Evolutionary conservation across 2,113 vertebrate species (phyloP).

Genomic region (Neopipo cinnamomea): DNA sequence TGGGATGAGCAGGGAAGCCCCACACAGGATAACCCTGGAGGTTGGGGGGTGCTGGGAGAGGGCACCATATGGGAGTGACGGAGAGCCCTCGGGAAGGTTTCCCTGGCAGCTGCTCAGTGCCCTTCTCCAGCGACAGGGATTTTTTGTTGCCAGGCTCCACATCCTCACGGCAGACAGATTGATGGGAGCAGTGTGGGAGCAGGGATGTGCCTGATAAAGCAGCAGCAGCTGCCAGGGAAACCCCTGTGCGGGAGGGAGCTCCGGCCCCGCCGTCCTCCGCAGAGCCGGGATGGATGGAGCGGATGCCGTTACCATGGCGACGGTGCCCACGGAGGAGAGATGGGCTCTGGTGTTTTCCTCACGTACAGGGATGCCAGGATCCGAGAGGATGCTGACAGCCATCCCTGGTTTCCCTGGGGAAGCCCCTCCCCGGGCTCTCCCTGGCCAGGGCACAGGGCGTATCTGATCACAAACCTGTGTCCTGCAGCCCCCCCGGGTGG

Average conservation of each 20-base stretch:
- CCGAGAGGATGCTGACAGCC: neutral
- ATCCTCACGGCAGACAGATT: accelerated
- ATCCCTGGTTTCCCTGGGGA: neutral
- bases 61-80: accelerated
- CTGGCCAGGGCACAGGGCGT: neutral
- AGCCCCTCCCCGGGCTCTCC: neutral
- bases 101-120: neutral
- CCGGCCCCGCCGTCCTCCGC: neutral
- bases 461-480: neutral
- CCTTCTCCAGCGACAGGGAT: neutral
- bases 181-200: accelerated
- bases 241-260: neutral
- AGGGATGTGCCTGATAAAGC: neutral
- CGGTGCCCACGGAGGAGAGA: neutral
- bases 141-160: neutral
- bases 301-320: slow-evolving; percentile 53
- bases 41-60: neutral
- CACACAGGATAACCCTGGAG: accelerated
- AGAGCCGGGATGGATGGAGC: neutral
- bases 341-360: neutral
- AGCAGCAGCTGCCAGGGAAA: neutral
- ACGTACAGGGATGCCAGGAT: neutral
- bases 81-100: neutral
- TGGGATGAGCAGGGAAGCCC: neutral
- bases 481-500: accelerated